phyloP scores from a whole-genome alignment of 2,888 invertebrate species.

The Cecidostiba fungosa region DNA sequence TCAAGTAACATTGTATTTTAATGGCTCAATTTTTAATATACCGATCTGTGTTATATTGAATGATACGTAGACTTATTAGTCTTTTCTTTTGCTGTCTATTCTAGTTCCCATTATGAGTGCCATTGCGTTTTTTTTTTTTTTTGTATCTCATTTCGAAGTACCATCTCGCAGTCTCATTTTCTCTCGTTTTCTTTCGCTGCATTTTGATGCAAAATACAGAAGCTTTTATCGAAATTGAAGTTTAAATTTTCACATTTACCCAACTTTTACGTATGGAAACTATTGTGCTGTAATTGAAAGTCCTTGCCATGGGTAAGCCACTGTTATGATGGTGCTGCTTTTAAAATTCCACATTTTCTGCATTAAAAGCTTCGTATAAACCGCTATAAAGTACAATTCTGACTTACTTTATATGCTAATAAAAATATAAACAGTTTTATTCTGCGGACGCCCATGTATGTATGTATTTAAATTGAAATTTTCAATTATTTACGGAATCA shows the following conservation, averaged over 20 bases:
- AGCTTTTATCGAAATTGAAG: constrained; percentile 58
- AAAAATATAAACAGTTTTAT: not conserved
- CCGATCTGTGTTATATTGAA: too few relatives aligned
- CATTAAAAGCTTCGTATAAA: not conserved
- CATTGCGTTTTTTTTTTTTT: not conserved
- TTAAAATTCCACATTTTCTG: not conserved
- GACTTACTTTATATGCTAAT: not conserved
- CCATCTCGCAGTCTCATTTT: not conserved
- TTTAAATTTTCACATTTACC: constrained; percentile 45
- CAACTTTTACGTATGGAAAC: not conserved
- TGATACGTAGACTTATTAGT: too few relatives aligned
- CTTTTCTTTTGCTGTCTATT: not conserved
- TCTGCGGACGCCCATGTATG: not conserved
- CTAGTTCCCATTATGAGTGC: not conserved
- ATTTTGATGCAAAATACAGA: constrained; percentile 36
- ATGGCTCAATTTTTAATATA: too few relatives aligned
- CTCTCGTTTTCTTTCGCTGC: not conserved
- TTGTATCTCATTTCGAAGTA: not conserved
- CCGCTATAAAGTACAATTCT: not conserved
- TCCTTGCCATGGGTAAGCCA: not conserved
- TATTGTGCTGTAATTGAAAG: not conserved
- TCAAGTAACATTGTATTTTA: too few relatives aligned
- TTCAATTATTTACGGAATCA: not conserved
- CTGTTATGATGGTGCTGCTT: not conserved
- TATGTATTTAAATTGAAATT: not conserved